Evolutionary conservation across 2,888 invertebrate species (phyloP).

Genomic region (Trichopoda pennipes): DNA sequence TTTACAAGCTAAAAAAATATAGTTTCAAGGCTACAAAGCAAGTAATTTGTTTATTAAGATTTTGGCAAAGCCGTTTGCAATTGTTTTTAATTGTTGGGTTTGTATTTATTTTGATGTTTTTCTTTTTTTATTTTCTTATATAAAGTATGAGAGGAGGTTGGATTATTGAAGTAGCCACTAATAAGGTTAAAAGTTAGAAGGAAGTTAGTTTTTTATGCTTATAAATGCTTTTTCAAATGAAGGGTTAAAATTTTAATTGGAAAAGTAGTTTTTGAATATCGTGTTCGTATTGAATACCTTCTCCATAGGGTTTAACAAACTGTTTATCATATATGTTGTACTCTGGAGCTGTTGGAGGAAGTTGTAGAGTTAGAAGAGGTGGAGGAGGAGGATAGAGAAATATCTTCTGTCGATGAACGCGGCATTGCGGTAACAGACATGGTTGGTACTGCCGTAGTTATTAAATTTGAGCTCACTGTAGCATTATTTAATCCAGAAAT

Average conservation of each 20-base stretch:
- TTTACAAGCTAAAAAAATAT: constrained; percentile 25
- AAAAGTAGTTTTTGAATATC: constrained; percentile 31
- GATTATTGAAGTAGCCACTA: constrained; percentile 17
- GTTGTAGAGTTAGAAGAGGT: constrained; percentile 30
- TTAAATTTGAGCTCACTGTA: constrained; percentile 58
- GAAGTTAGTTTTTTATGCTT: constrained; percentile 45
- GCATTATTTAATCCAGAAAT: constrained; percentile 61
- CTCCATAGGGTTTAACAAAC: neutral
- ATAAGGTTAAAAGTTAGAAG: constrained; percentile 52
- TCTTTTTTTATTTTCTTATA: neutral
- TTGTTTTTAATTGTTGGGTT: constrained; percentile 2
- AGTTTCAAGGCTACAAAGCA: constrained; percentile 12
- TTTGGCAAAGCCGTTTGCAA: neutral
- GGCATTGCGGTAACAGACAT: constrained; percentile 72
- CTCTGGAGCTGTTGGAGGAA: constrained; percentile 46
- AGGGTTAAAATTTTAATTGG: constrained; percentile 30
- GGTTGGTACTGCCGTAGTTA: constrained; percentile 62
- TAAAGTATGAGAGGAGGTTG: neutral
- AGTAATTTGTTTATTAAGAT: constrained; percentile 12
- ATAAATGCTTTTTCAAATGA: constrained; percentile 32
- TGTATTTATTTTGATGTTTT: neutral
- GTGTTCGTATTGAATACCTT: constrained; percentile 13
- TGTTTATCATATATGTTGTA: constrained; percentile 73
- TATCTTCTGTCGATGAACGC: constrained; percentile 59
- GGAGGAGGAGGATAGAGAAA: constrained; percentile 27